Evolutionary conservation across 1,140 invertebrate species (phyloP).

Genomic region (Drosophila triauraria): DNA sequence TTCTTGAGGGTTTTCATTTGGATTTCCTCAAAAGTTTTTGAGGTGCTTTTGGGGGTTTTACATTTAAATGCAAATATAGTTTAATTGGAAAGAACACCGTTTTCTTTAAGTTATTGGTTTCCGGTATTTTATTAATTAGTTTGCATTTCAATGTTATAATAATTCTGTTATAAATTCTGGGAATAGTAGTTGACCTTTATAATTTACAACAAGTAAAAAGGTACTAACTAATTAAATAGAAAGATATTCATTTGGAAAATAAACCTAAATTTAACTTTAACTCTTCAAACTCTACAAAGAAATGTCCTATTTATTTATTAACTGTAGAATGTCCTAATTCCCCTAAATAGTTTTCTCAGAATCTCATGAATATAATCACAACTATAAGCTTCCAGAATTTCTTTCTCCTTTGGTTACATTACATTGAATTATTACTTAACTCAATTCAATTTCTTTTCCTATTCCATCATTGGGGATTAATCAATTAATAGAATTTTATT

Average conservation of each 20-base stretch:
- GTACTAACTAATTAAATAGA: background rate
- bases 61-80: background rate
- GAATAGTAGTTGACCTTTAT: too few species aligned
- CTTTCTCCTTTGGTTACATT: background rate
- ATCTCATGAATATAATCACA: background rate
- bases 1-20: background rate
- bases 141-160: background rate
- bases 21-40: background rate
- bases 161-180: background rate
- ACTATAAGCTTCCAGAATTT: background rate
- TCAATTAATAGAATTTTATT: conserved; percentile 33
- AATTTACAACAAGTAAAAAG: background rate
- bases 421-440: too few species aligned
- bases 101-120: background rate
- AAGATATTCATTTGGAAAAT: too few species aligned
- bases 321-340: too few species aligned
- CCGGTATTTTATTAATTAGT: background rate
- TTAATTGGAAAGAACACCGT: too few species aligned
- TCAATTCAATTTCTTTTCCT: background rate
- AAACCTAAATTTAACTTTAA: too few species aligned
- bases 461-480: conserved; percentile 6
- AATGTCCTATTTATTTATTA: too few species aligned
- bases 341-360: background rate
- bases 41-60: background rate
- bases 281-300: too few species aligned